Conservation (phyloP, 2,113 vertebrate species). For the Otis tarda region DNA sequence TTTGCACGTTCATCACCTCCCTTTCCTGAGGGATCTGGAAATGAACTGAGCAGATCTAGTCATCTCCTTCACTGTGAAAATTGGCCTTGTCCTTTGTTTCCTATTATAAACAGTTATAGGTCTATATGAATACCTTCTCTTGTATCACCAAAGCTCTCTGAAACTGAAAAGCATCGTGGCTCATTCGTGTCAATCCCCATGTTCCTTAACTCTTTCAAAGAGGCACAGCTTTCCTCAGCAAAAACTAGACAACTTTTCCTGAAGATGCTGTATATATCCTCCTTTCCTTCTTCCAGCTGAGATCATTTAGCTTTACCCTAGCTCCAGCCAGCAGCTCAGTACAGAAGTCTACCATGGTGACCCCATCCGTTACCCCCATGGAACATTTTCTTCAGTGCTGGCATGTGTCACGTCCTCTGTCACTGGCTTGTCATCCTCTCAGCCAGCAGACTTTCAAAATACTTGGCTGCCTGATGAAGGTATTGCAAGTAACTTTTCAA, state of each 20-base stretch:
- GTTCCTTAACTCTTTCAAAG: neutral
- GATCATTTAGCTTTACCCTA: neutral
- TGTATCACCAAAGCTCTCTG: neutral
- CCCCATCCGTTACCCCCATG: neutral
- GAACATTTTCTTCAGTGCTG: neutral
- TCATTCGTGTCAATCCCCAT: rapidly evolving
- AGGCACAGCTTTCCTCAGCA: neutral
- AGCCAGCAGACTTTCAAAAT: neutral
- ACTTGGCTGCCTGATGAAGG: neutral
- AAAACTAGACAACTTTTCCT: neutral
- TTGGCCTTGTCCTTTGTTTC: neutral
- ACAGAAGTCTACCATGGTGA: neutral
- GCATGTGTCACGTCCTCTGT: neutral
- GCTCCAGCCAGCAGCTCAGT: neutral
- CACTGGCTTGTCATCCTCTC: neutral
- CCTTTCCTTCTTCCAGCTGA: neutral
- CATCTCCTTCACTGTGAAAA: neutral
- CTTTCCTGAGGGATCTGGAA: neutral
- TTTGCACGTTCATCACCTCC: neutral
- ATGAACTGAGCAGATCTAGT: neutral
- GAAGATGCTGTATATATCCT: neutral
- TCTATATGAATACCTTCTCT: neutral
- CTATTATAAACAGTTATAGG: neutral
- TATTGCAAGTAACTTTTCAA: neutral
- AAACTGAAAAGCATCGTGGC: neutral